phyloP scores from a whole-genome alignment of 2,797 vertebrate genomes.

The Emys orbicularis region DNA sequence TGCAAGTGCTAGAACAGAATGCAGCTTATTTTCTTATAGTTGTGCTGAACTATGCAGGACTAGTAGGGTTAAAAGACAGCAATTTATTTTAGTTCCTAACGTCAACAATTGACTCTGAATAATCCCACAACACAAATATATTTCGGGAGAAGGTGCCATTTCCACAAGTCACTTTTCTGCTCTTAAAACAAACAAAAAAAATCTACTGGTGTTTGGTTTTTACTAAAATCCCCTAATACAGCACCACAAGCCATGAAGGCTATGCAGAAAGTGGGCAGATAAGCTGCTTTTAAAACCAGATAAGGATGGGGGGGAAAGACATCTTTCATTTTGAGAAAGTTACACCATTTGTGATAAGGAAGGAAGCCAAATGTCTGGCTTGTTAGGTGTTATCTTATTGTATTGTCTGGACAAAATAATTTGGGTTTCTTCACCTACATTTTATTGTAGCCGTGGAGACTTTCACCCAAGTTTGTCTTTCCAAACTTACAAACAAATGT shows the following conservation, averaged over 20 bases:
- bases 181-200: constrained; percentile 48
- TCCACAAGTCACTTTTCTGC: constrained; percentile 4
- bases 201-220: neutral
- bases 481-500: neutral
- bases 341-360: neutral
- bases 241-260: constrained; percentile 20
- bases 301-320: constrained; percentile 39
- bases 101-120: neutral
- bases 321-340: constrained; percentile 15
- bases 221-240: neutral
- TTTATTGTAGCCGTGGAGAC: neutral
- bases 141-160: constrained; percentile 40
- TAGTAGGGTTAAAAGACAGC: neutral
- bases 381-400: constrained; percentile 40
- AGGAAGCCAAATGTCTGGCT: neutral
- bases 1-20: neutral
- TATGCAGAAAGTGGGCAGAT: neutral
- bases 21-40: neutral
- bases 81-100: neutral
- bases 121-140: neutral
- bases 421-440: neutral
- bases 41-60: neutral
- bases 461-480: neutral
- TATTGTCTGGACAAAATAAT: constrained; percentile 32
- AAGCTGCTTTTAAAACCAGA: constrained; percentile 35